These are phyloP conservation scores for Hexactinellida sp. DNA, from an alignment of 37 sponge, comb jelly and placozoan species.

Conservation along the genomic window DNA sequence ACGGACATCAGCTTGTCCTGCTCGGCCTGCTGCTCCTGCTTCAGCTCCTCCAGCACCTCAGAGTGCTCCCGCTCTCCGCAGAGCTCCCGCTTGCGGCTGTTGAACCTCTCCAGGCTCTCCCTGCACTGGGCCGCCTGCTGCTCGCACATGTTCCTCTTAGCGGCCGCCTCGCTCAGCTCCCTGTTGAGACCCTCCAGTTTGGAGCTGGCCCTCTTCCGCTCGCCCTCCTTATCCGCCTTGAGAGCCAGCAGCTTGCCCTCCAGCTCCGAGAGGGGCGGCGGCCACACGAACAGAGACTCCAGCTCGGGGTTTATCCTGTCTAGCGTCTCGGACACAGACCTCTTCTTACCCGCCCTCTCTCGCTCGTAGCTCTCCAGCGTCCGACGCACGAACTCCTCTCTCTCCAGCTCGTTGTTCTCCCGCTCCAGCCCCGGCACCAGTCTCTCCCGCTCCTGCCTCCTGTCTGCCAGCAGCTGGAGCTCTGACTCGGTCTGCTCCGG, in stretches of 20 bases:
- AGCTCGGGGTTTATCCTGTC: background rate
- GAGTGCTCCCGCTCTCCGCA: background rate
- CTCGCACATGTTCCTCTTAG: background rate
- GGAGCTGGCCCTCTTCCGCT: background rate
- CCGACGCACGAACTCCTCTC: background rate
- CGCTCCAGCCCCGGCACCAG: slow-evolving; percentile 26
- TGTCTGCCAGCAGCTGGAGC: background rate
- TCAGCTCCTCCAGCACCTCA: background rate
- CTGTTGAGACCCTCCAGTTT: background rate
- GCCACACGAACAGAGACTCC: background rate
- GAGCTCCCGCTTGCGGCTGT: background rate
- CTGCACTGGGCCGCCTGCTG: background rate
- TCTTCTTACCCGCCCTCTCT: background rate
- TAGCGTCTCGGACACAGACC: background rate
- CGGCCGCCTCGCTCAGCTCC: background rate
- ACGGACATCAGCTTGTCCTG: background rate
- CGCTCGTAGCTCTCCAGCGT: background rate
- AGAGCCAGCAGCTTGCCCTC: slow-evolving; percentile 21
- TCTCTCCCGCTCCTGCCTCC: slow-evolving; percentile 31
- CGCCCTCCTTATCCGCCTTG: slow-evolving; percentile 12
- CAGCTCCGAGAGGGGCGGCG: slow-evolving; percentile 25
- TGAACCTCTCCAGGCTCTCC: background rate
- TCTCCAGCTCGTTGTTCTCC: slow-evolving; percentile 23
- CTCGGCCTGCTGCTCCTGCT: background rate
- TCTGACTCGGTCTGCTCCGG: background rate